Conservation (phyloP, 1,140 invertebrate genomes). For the Orius laevigatus region DNA sequence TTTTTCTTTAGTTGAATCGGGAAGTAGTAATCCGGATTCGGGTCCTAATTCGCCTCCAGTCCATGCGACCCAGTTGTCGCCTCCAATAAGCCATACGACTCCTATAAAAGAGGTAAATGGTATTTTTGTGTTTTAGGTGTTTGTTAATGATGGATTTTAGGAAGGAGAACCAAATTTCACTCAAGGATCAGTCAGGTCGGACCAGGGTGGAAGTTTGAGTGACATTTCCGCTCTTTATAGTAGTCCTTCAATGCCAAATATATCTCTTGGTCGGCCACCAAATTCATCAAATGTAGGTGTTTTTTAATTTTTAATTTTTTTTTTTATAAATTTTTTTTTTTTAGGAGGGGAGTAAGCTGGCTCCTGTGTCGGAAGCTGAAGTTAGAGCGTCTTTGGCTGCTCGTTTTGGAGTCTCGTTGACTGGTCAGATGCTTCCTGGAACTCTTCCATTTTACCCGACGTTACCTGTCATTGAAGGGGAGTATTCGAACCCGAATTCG, state of each 20-base stretch:
- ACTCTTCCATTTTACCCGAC: slow-evolving; percentile 60
- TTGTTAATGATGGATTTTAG: slow-evolving; percentile 17
- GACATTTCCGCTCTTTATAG: slow-evolving; percentile 64
- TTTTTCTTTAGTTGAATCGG: slow-evolving; percentile 22
- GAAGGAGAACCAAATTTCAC: slow-evolving; percentile 39
- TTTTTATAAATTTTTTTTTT: neutral
- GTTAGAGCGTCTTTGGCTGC: slow-evolving; percentile 54
- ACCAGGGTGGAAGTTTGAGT: slow-evolving; percentile 35
- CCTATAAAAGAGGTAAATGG: slow-evolving; percentile 23
- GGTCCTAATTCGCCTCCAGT: slow-evolving; percentile 67
- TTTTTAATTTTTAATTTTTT: neutral
- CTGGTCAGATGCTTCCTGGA: slow-evolving; percentile 51
- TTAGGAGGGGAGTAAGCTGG: slow-evolving; percentile 23
- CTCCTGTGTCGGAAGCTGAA: slow-evolving; percentile 60
- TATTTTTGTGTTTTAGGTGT: neutral
- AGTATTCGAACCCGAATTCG: slow-evolving; percentile 32
- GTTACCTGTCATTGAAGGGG: slow-evolving; percentile 39
- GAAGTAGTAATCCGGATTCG: slow-evolving; percentile 59
- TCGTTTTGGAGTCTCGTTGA: slow-evolving; percentile 51
- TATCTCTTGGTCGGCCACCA: slow-evolving; percentile 74
- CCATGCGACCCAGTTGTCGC: slow-evolving; percentile 36
- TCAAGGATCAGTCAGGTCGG: slow-evolving; percentile 32
- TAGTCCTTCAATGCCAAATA: slow-evolving; percentile 90
- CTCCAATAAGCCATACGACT: slow-evolving; percentile 34
- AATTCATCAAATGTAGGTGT: slow-evolving; percentile 24